Percentiles rank a stretch among this genome's conserved stretches.
Conservation (phyloP, 2,888 invertebrate species). For the Malthinus seriepunctatus region DNA sequence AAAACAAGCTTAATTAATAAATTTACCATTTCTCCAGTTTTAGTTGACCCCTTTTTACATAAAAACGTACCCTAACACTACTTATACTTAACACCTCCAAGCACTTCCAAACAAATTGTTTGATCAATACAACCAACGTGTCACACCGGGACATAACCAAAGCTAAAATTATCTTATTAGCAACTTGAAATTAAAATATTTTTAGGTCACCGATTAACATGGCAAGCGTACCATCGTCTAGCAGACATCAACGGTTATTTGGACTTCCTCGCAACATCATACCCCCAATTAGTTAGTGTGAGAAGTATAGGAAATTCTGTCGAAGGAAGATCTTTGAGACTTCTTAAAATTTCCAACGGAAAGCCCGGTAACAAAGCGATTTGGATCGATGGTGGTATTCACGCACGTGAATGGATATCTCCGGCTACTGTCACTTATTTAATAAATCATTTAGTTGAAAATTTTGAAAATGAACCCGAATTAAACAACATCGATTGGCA, state of each 20-base stretch:
- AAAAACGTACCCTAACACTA: background rate
- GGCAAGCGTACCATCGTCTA: constrained; percentile 76
- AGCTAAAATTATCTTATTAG: no score
- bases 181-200: no score
- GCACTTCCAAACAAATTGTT: background rate
- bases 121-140: background rate
- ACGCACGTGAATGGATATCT: constrained; percentile 90
- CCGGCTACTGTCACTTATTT: constrained; percentile 78
- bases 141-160: background rate
- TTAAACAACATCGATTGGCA: constrained; percentile 85
- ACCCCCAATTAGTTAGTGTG: constrained; percentile 73
- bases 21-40: background rate
- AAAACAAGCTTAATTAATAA: background rate
- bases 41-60: background rate
- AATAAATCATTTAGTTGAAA: constrained; percentile 70
- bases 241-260: constrained; percentile 71
- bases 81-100: background rate
- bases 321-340: constrained; percentile 75
- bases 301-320: constrained; percentile 74
- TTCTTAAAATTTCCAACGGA: constrained; percentile 72
- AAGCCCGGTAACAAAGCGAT: constrained; percentile 63
- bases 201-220: constrained; percentile 66
- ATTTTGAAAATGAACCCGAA: constrained; percentile 66
- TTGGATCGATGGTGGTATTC: constrained; percentile 81
- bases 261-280: constrained; percentile 70